Percentiles rank a stretch among this genome's conserved stretches.
Evolutionary conservation across 2,888 invertebrate genomes (phyloP).

Genomic region (Drosophila putrida): DNA sequence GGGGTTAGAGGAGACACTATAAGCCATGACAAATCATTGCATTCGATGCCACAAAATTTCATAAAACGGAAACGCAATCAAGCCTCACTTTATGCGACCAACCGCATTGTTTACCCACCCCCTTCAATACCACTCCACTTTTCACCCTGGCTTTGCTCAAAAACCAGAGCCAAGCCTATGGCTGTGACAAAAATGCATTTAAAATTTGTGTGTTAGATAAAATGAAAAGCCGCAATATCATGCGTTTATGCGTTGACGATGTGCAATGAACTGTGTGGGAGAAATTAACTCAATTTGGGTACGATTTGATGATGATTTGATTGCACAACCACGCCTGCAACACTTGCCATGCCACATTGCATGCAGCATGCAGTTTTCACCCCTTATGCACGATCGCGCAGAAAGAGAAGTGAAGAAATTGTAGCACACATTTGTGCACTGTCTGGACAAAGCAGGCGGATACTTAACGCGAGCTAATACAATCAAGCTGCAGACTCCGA

Average conservation of each 20-base stretch:
- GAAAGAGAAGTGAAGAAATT: conserved; percentile 19
- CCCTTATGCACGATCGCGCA: conserved; percentile 11
- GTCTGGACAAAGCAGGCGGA: conserved; percentile 5
- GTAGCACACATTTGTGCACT: conserved; percentile 27
- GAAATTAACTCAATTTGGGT: conserved; percentile 74
- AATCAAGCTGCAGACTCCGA: conserved; percentile 4
- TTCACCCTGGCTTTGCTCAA: not conserved
- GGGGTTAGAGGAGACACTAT: not conserved
- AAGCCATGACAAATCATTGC: conserved; percentile 78
- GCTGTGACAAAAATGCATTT: conserved; percentile 72
- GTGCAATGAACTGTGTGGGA: conserved; percentile 64
- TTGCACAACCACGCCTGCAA: conserved; percentile 40
- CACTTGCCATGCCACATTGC: conserved; percentile 21
- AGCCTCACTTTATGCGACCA: conserved; percentile 68
- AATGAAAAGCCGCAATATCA: conserved; percentile 64
- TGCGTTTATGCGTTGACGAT: conserved; percentile 61
- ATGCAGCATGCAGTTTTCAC: conserved; percentile 13
- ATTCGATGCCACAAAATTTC: conserved; percentile 74
- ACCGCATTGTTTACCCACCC: conserved; percentile 62
- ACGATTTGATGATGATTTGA: conserved; percentile 79
- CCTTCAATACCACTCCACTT: not conserved
- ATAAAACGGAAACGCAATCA: conserved; percentile 82
- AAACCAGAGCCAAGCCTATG: conserved; percentile 1
- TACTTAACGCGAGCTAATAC: conserved; percentile 26
- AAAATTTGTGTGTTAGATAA: conserved; percentile 67